Conservation (phyloP, 2,888 invertebrate genomes). For the Leucophenga maculata region DNA sequence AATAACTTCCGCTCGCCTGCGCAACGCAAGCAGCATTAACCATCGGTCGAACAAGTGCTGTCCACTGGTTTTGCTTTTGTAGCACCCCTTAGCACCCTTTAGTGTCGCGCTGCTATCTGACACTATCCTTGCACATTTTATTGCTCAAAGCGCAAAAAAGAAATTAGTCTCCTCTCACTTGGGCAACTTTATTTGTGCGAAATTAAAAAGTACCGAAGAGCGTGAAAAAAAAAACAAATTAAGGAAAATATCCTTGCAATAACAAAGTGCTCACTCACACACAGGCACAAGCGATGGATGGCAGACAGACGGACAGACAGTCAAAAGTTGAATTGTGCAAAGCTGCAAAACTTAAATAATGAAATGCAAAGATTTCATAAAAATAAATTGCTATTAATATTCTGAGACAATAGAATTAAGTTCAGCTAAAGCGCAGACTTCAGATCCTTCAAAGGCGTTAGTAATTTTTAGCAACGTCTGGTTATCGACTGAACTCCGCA, state of each 20-base stretch:
- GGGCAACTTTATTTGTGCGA: slow-evolving; percentile 42
- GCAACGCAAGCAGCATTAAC: too few species aligned
- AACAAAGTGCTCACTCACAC: neutral
- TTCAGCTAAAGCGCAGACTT: too few species aligned
- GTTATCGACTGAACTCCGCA: too few species aligned
- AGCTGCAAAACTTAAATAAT: neutral
- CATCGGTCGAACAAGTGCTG: neutral
- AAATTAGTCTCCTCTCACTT: slow-evolving; percentile 29
- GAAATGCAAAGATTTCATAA: neutral
- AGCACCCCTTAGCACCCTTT: neutral
- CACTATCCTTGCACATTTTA: slow-evolving; percentile 31
- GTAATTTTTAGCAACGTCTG: too few species aligned
- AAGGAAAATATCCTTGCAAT: neutral
- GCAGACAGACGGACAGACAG: too few species aligned
- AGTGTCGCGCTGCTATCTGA: neutral
- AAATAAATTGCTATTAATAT: neutral
- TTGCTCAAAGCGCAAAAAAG: slow-evolving; percentile 38
- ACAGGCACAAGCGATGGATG: neutral
- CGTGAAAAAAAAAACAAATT: neutral
- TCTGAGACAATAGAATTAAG: neutral
- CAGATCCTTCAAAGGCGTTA: too few species aligned
- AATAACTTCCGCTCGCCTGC: slow-evolving; percentile 55
- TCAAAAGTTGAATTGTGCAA: neutral
- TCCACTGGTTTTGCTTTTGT: neutral
- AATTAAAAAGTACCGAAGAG: slow-evolving; percentile 20